Percentiles rank a stretch among this genome's conserved stretches.
These are phyloP conservation scores for Origma solitaria DNA, from an alignment of 2,113 vertebrate genomes.

Conservation along the genomic window DNA sequence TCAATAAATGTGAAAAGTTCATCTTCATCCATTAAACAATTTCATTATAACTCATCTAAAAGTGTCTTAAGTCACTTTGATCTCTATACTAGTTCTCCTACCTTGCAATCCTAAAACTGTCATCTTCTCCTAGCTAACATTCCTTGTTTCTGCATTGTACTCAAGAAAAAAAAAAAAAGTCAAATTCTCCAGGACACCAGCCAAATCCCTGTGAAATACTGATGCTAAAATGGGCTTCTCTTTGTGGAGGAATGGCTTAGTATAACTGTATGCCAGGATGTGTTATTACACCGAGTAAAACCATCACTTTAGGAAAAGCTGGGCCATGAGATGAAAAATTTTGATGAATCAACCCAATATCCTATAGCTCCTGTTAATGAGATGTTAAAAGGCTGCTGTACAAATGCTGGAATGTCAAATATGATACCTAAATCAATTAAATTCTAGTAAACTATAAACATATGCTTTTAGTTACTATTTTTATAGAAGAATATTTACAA, in stretches of 20 bases:
- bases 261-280: not conserved
- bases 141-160: not conserved
- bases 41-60: not conserved
- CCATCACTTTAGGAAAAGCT: not conserved
- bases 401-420: not conserved
- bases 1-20: not conserved
- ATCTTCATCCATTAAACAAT: not conserved
- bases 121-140: not conserved
- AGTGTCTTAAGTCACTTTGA: not conserved
- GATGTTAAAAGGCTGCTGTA: not conserved
- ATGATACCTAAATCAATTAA: not conserved
- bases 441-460: not conserved
- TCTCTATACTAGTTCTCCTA: not conserved
- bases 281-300: not conserved
- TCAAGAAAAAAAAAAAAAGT: not conserved
- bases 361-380: not conserved
- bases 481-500: not conserved
- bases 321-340: not conserved
- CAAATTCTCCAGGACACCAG: not conserved
- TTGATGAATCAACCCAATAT: not conserved
- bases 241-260: not conserved
- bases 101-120: not conserved
- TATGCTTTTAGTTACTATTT: not conserved
- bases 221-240: not conserved
- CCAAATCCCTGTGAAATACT: not conserved